Evolutionary conservation across 2,888 invertebrate genomes (phyloP).

Genomic region (Hofmannophila pseudospretella): DNA sequence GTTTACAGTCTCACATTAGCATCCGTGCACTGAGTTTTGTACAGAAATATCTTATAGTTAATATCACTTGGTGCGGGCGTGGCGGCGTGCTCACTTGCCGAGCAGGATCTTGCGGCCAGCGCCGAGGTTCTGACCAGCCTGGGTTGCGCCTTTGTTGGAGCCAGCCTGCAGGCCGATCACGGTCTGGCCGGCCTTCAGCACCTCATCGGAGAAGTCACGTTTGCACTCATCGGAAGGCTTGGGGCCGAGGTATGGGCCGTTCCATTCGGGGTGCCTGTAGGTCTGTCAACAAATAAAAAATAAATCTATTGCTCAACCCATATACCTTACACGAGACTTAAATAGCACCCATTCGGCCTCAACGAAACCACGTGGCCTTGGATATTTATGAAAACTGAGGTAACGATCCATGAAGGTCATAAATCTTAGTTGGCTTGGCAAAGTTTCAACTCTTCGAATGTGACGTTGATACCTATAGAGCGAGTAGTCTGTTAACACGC

Average conservation of each 20-base stretch:
- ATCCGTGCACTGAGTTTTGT: slow-evolving; percentile 63
- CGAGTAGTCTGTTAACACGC: slow-evolving; percentile 54
- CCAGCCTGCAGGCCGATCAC: slow-evolving; percentile 97
- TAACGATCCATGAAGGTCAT: slow-evolving; percentile 67
- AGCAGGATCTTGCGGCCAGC: slow-evolving; percentile 93
- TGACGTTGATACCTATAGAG: slow-evolving; percentile 39
- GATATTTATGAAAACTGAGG: slow-evolving; percentile 72
- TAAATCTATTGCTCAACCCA: slow-evolving; percentile 14
- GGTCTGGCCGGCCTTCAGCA: slow-evolving; percentile 91
- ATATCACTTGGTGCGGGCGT: slow-evolving; percentile 60
- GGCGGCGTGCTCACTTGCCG: slow-evolving; percentile 83
- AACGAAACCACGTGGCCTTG: slow-evolving; percentile 43
- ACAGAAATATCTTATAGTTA: slow-evolving; percentile 66
- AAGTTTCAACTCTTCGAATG: slow-evolving; percentile 50
- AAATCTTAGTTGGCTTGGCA: slow-evolving; percentile 63
- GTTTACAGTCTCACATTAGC: slow-evolving; percentile 57
- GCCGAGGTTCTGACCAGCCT: slow-evolving; percentile 93
- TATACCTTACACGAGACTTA: not conserved
- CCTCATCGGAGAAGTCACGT: slow-evolving; percentile 95
- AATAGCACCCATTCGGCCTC: slow-evolving; percentile 43
- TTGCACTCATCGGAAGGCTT: slow-evolving; percentile 96
- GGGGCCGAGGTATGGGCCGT: slow-evolving; percentile 94
- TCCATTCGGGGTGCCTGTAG: slow-evolving; percentile 90
- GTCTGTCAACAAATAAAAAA: slow-evolving; percentile 74
- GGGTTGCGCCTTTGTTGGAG: slow-evolving; percentile 96